Base-by-base conservation (phyloP, 1,140 invertebrate genomes). In the Drosophila erecta region DNA sequence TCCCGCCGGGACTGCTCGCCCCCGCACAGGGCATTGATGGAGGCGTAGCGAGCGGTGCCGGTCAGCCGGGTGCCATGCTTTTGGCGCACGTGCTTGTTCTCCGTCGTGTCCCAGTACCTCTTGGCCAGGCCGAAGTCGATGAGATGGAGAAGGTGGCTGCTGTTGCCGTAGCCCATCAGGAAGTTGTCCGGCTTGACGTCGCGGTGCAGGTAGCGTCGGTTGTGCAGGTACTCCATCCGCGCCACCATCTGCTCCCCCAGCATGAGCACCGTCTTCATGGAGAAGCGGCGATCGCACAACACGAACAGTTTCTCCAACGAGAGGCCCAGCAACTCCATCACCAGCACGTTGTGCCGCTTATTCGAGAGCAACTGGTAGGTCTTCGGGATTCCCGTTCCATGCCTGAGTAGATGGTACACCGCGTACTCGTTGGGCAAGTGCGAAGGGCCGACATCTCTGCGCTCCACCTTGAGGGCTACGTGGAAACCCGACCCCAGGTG, bases 91-190 rank as follows among this genome's bases (percentile, higher is more conserved):
- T 99, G 98, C 62, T 94, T 92, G 79, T 97, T 94, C 44, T 96
- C 96, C 76, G 96, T 95, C 70, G 94, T 94, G 90, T 98, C 96
- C 47, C 97, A 94, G 92, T 95, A 99, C 92, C 97, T 98, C 93
- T 99, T 99, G 58, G 98, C 97, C 84, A 99, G 93, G 43, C 98
- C 98, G 93, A 98, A 99, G 93, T 99, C 98, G 92, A 99, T 99
- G 81, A 99, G 95, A 93, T 97, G 98, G 20, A 99, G 93, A 93
- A 97, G 97, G 93, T 98, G 97, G 93, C 96, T 97, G 86, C 97
- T 96, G 57, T 95, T 94, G 11, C 97, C 96, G 91, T 96, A 96
- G 65, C 98, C 97, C 98, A 99, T 99, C 61, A 99, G 94, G 94
- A 99, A 99, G 93, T 99, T 99, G 90, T 99, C 98, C 41, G 98